Evolutionary conservation across 2,888 invertebrate species (phyloP), one percentile per base, ranked within the genome.

Genomic region (Gryllus longicercus): DNA sequence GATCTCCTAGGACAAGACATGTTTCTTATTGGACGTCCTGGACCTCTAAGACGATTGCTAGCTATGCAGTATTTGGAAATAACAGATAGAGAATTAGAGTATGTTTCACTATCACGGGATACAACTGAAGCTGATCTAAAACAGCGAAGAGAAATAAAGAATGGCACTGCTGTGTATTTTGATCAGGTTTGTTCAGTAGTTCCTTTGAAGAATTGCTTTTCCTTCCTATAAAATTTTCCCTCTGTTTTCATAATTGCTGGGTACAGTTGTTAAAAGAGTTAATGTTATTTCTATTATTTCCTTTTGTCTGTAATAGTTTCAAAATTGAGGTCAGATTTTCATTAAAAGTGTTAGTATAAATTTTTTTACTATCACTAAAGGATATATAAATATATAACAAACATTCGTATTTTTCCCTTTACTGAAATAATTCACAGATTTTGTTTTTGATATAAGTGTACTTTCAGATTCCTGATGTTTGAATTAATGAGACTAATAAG

Each of bases 121-220:
- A 98, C 98, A 0, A 99, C 98, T 0, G 99, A 99, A 87, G 95
- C 97, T 8, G 99, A 99, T 87, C 90, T 99, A 50, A 99, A 99
- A 86, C 98, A 99, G 86, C 89, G 98, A 79, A 90, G 98, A 83
- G 98, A 99, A 88, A 98, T 99, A 80, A 90, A 92, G 82, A 89
- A 90, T 80, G 96, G 96, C 23, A 96, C 95, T 74, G 97, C 98
- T 0, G 92, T 91, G 85, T 98, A 98, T 88, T 93, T 96, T 86
- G 97, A 99, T 88, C 96, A 98, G 91, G 95, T 95, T 2, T 76
- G 25, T 63, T 16, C 63, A 63, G 38, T 38, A 38, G 8, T 38
- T 38, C 1, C 8, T 5, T 38, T 38, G 8, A 38, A 38, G 5
- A 38, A 38, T 38, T 38, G 38, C 38, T 38, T 38, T 38, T 38